Conservation (phyloP, 2,113 vertebrate species). For the Gallinago media region DNA sequence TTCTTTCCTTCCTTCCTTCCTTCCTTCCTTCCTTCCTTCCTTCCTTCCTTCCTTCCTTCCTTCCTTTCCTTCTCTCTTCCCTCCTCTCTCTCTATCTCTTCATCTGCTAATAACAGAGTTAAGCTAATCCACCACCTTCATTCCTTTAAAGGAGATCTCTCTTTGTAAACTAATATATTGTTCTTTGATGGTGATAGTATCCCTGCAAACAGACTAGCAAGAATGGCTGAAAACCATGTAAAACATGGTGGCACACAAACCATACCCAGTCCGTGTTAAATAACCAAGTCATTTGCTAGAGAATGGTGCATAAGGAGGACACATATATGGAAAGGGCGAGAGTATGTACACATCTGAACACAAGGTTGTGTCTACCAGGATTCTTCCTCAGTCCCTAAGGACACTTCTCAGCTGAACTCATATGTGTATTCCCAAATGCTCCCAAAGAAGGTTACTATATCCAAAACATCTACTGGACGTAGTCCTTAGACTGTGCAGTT, state of each 20-base stretch:
- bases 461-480: not conserved
- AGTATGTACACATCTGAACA: not conserved
- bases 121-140: not conserved
- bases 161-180: not conserved
- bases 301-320: not conserved
- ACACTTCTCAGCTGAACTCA: not conserved
- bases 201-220: not conserved
- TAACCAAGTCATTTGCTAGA: not conserved
- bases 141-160: not conserved
- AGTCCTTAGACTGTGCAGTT: not conserved
- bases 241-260: not conserved
- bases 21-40: rapidly evolving
- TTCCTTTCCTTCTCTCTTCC: rapidly evolving
- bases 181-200: not conserved
- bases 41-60: too few species aligned
- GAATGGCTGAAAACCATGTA: not conserved
- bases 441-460: not conserved
- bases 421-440: not conserved
- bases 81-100: rapidly evolving
- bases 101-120: not conserved
- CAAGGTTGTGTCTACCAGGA: not conserved
- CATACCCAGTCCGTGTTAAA: not conserved
- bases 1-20: rapidly evolving
- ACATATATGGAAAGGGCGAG: not conserved
- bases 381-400: not conserved